These are phyloP conservation scores for Drosophila simulans DNA, from an alignment of 1,140 invertebrate species.

Conservation along the genomic window DNA sequence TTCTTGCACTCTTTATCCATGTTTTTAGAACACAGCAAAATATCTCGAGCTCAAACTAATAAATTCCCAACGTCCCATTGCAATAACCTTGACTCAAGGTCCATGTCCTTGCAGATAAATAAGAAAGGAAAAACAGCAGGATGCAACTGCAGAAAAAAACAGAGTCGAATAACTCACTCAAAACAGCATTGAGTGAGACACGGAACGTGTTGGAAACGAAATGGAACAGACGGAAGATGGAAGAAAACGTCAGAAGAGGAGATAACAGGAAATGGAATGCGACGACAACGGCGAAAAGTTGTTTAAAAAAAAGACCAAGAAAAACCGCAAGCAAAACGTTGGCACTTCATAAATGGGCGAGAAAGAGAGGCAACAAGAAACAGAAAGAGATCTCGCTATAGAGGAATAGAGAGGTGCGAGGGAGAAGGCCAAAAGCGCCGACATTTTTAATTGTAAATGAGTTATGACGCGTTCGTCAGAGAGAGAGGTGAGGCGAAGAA, in stretches of 20 bases:
- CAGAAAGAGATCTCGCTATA: not conserved
- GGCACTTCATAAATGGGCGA: slow-evolving; percentile 82
- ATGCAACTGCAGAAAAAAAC: slow-evolving; percentile 23
- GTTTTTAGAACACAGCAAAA: not conserved
- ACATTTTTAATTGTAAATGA: slow-evolving; percentile 85
- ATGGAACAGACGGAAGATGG: slow-evolving; percentile 52
- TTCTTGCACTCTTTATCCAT: not conserved
- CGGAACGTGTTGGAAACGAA: slow-evolving; percentile 10
- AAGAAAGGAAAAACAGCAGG: slow-evolving; percentile 11
- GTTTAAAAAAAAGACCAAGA: slow-evolving; percentile 63
- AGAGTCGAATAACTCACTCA: slow-evolving; percentile 31
- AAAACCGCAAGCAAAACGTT: slow-evolving; percentile 84
- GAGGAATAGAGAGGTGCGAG: slow-evolving; percentile 19
- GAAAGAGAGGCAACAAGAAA: slow-evolving; percentile 23
- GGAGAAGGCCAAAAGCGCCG: slow-evolving; percentile 61
- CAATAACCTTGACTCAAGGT: slow-evolving; percentile 42
- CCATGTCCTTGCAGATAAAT: slow-evolving; percentile 42
- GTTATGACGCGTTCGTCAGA: slow-evolving; percentile 70
- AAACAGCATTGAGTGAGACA: not conserved
- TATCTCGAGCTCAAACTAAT: not conserved
- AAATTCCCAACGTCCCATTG: slow-evolving; percentile 8
- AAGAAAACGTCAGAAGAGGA: slow-evolving; percentile 37
- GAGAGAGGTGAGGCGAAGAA: slow-evolving; percentile 6
- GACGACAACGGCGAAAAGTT: slow-evolving; percentile 82
- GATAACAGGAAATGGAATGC: slow-evolving; percentile 69